Base-by-base conservation (phyloP, 2,797 vertebrate species). In the Falco rusticolus region DNA sequence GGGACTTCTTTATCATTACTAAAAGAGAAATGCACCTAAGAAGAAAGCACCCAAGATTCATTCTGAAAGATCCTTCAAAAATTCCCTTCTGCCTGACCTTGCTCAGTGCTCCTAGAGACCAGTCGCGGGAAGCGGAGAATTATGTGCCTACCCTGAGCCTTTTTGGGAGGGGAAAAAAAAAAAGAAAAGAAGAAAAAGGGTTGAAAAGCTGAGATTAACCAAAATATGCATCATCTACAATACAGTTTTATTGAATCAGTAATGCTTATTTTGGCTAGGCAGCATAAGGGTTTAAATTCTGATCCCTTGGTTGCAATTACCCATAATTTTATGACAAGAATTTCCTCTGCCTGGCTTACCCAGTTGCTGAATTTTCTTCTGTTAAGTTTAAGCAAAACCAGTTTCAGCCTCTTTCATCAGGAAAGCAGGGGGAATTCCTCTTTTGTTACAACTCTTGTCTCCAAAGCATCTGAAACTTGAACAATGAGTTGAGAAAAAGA, bases 61-160 rank as follows among this genome's bases (percentile, higher is more conserved):
- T 90, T 94, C 81, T 95, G 91, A 95, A 89, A 96, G 93, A 95
- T 97, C 78, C 45, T 89, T 89, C 53, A 6, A 83, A 94, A 97
- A 85, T 89, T 89, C 91, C 94, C 90, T 89, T 70, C 29, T 34
- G n/a, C 47, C 48, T 88, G 64, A 25, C 47, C 94, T 69, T 77
- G 37, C 48, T 70, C 31, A 50, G 47, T 60, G 60, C 64, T 85
- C 45, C 39, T 43, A 57, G 18, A 70, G 37, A 54, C 19, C 24
- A 29, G 37, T 6, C 80, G 25, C 80, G n/a, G 57, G 53, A 94
- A 90, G 60, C 29, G 64, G 47, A 84, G 29, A 92, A 90, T 47
- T 54, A 28, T 6, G 4, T 68, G 31, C 37, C 20, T 53, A 34
- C 33, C 34, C 17, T n/a, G 24, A 94, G 56, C 4, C 15, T 25